Conservation (phyloP, 2,797 vertebrate genomes). For the Emydoidea blandingii region DNA sequence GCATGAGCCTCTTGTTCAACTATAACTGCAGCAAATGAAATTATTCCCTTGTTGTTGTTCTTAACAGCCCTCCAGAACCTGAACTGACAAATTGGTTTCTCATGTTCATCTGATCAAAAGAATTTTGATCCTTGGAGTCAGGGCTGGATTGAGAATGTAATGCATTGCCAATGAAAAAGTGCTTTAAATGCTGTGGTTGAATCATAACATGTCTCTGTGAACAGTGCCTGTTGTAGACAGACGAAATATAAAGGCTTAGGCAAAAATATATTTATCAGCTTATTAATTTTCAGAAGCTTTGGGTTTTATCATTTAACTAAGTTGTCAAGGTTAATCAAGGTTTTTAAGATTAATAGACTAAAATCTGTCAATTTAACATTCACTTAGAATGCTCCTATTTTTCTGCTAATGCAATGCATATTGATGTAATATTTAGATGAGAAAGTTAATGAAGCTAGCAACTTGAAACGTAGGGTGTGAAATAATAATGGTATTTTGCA, state of each 20-base stretch:
- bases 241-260: not conserved
- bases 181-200: not conserved
- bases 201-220: not conserved
- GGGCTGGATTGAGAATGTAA: not conserved
- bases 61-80: not conserved
- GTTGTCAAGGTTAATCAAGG: constrained; percentile 39
- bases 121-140: not conserved
- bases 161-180: not conserved
- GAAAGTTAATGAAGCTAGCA: constrained; percentile 38
- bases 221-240: not conserved
- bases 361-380: constrained; percentile 57
- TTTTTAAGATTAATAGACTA: constrained; percentile 53
- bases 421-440: constrained; percentile 39
- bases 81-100: not conserved
- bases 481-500: constrained; percentile 28
- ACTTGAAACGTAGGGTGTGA: not conserved
- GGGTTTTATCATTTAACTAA: constrained; percentile 42
- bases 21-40: not conserved
- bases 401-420: constrained; percentile 16
- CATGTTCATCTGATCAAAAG: not conserved
- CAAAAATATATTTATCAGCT: constrained; percentile 1
- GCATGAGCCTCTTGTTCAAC: not conserved
- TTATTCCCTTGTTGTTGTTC: not conserved
- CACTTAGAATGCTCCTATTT: constrained; percentile 34
- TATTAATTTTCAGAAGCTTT: constrained; percentile 44